A percentile compares a stretch with the other conserved stretches of the same genome.
Conservation (phyloP, 2,888 invertebrate genomes). For the Resseliella maxima region DNA sequence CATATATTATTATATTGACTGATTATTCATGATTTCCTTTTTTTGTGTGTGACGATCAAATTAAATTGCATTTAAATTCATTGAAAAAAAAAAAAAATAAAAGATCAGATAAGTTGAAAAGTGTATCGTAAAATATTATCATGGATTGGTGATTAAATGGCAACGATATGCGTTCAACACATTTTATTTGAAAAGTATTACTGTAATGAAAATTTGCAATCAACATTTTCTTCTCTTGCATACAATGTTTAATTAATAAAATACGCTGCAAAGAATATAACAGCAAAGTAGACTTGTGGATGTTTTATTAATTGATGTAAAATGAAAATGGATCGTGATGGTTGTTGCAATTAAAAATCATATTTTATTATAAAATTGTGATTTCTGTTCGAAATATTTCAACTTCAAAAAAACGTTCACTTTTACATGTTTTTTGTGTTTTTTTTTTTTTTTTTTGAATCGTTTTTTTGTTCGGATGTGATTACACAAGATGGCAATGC, state of each 20-base stretch:
- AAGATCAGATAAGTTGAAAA: neutral
- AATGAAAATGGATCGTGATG: neutral
- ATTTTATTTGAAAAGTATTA: too few species aligned
- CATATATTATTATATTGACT: neutral
- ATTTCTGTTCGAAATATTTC: neutral
- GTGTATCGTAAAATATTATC: neutral
- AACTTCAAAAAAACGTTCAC: neutral
- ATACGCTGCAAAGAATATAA: neutral
- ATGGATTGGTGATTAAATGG: too few species aligned
- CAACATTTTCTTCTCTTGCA: too few species aligned
- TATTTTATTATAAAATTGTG: neutral
- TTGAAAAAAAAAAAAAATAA: neutral
- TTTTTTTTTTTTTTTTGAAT: neutral
- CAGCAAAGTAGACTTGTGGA: neutral
- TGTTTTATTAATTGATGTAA: neutral
- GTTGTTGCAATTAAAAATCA: neutral
- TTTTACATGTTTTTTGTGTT: neutral
- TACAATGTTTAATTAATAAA: too few species aligned
- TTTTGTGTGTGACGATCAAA: too few species aligned
- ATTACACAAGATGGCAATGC: too few species aligned
- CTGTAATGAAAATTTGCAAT: too few species aligned
- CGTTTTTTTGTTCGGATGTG: too few species aligned
- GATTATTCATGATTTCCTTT: too few species aligned
- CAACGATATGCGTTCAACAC: too few species aligned
- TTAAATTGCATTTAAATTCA: neutral